Evolutionary conservation across 2,113 vertebrate genomes (phyloP).

Genomic region (Mobula birostris): DNA sequence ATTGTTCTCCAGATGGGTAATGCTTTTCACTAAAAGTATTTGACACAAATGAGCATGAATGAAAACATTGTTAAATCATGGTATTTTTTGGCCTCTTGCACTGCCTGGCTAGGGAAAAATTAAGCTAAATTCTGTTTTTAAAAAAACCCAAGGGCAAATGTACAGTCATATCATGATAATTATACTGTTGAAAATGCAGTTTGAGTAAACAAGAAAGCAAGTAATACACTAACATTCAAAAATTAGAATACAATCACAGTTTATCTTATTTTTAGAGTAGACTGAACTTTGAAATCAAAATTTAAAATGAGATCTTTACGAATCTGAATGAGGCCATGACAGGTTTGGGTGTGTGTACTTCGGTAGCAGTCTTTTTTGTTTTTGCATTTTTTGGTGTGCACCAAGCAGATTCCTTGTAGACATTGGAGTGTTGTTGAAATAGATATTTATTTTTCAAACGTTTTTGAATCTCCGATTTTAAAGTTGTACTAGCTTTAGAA

Average conservation of each 20-base stretch:
- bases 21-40: background rate
- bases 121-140: background rate
- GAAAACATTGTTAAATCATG: background rate
- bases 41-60: background rate
- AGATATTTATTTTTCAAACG: background rate
- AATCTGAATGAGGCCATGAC: background rate
- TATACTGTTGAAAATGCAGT: background rate
- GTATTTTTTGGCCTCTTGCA: background rate
- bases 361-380: background rate
- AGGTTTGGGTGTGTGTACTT: background rate
- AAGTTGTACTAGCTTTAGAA: background rate
- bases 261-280: background rate
- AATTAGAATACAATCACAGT: background rate
- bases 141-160: background rate
- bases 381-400: background rate
- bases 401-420: background rate
- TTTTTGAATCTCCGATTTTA: background rate
- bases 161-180: background rate
- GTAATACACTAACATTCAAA: background rate
- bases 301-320: background rate
- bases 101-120: background rate
- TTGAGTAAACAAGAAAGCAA: background rate
- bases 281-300: background rate
- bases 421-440: background rate
- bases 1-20: background rate